These are phyloP conservation scores for Aldabrachelys gigantea DNA, from an alignment of 2,113 vertebrate species.

Conservation along the genomic window DNA sequence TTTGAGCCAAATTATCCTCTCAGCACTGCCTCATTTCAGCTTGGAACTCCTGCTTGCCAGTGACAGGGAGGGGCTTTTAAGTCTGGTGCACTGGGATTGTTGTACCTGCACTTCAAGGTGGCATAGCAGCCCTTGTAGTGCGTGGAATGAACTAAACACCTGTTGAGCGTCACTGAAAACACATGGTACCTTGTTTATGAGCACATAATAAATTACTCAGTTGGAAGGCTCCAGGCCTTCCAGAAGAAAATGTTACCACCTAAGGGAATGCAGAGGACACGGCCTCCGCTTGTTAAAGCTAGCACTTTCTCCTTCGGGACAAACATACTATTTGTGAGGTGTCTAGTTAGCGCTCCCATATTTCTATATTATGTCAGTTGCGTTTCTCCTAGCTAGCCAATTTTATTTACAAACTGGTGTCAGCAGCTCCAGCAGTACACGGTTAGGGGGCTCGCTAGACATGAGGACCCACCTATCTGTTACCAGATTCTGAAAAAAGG, in stretches of 20 bases:
- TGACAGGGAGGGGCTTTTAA: not conserved
- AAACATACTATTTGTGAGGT: not conserved
- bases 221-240: conserved; percentile 5
- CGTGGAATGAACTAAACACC: not conserved
- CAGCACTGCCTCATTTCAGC: not conserved
- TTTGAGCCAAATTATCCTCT: not conserved
- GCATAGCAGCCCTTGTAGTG: not conserved
- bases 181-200: accelerated
- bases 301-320: not conserved
- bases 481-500: not conserved
- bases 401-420: not conserved
- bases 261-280: not conserved
- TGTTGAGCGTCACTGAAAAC: not conserved
- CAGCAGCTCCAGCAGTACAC: not conserved
- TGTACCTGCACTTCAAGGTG: not conserved
- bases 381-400: not conserved
- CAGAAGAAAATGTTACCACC: not conserved
- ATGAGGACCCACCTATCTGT: not conserved
- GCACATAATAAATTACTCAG: not conserved
- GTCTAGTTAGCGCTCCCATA: not conserved
- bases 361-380: not conserved
- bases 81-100: not conserved
- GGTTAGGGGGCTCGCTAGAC: not conserved
- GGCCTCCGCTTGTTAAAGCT: not conserved
- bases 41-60: not conserved